Percentiles rank a stretch among this genome's conserved stretches.
Evolutionary conservation across 2,888 invertebrate genomes (phyloP).

Genomic region (Clitarchus hookeri): DNA sequence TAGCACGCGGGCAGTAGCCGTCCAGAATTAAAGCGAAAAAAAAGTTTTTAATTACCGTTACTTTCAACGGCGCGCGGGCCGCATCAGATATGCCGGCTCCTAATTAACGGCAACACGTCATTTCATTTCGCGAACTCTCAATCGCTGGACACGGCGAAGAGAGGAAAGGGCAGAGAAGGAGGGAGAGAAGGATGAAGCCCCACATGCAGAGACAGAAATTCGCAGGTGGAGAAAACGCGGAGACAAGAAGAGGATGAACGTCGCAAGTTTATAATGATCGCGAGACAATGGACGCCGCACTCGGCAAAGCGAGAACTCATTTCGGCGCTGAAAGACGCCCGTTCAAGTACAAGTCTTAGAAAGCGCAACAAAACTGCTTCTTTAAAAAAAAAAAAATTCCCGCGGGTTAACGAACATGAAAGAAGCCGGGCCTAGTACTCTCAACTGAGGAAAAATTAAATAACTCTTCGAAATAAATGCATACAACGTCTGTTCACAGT

Average conservation of each 20-base stretch:
- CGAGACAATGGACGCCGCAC: neutral
- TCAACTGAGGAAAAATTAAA: too few species aligned
- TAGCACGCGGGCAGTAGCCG: too few species aligned
- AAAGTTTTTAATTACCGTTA: too few species aligned
- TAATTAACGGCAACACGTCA: neutral
- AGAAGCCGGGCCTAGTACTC: too few species aligned
- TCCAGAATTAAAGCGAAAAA: too few species aligned
- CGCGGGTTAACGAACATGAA: too few species aligned
- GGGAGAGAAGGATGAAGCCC: neutral
- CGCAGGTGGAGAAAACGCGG: neutral
- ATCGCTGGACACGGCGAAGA: neutral
- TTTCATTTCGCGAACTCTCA: neutral
- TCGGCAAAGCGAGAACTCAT: neutral
- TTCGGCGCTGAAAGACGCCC: neutral
- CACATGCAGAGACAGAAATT: neutral
- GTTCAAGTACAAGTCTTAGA: neutral
- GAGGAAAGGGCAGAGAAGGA: neutral
- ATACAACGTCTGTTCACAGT: too few species aligned
- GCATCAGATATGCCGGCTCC: neutral
- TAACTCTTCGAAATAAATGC: too few species aligned
- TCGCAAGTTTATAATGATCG: neutral
- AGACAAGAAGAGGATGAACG: neutral
- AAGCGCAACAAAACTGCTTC: neutral
- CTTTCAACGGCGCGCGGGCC: neutral
- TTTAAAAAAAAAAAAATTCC: neutral